Conservation (phyloP, 2,888 invertebrate species). For the Dastarcus helophoroides region DNA sequence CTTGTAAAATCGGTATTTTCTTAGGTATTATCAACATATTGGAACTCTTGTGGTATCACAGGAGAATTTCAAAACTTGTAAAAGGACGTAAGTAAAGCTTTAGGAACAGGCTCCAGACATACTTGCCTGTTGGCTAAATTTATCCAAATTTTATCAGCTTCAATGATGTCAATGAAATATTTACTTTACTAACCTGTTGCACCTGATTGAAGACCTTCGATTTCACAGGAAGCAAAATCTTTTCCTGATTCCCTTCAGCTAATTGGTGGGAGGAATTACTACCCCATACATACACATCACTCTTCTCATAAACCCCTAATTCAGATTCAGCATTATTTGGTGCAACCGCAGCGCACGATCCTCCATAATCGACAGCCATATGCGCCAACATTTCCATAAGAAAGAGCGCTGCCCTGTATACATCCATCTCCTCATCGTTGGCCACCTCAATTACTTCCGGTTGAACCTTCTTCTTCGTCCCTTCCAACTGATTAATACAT, state of each 20-base stretch:
- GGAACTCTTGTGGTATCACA: too few relatives aligned
- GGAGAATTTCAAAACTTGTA: too few relatives aligned
- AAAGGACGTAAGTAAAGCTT: too few relatives aligned
- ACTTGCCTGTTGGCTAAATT: too few relatives aligned
- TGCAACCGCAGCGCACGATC: conserved; percentile 26
- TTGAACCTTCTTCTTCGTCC: conserved; percentile 20
- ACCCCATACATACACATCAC: conserved; percentile 52
- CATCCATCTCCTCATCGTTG: conserved; percentile 21
- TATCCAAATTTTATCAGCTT: too few relatives aligned
- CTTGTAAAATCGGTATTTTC: too few relatives aligned
- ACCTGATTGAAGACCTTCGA: conserved; percentile 46
- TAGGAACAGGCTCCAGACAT: too few relatives aligned
- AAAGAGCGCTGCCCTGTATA: conserved; percentile 43
- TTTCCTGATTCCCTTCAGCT: conserved; percentile 49
- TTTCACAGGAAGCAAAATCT: conserved; percentile 44
- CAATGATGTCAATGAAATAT: too few relatives aligned
- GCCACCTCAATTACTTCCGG: conserved; percentile 13
- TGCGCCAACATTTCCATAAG: conserved; percentile 42
- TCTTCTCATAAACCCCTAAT: conserved; percentile 29
- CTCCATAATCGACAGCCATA: conserved; percentile 36
- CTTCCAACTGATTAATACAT: conserved; percentile 25
- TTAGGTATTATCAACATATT: too few relatives aligned
- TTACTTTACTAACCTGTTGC: conserved; percentile 41
- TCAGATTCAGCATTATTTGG: conserved; percentile 18
- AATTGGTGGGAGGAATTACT: conserved; percentile 54